Base-by-base conservation (phyloP, 2,888 invertebrate genomes). In the Malthinus seriepunctatus region DNA sequence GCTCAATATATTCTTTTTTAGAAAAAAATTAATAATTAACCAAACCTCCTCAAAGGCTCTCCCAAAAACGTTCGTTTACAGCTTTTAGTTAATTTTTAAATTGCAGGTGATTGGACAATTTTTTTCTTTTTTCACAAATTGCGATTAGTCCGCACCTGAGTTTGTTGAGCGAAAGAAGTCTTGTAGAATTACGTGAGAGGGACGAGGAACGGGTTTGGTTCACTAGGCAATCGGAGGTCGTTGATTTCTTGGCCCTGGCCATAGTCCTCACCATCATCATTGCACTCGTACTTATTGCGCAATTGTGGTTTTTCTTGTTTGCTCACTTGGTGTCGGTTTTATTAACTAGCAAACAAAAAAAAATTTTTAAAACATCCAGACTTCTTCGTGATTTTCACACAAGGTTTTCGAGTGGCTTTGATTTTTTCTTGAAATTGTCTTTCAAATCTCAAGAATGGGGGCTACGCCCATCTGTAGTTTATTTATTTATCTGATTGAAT, bases 151-250 rank as follows among this genome's bases (percentile, higher is more conserved):
- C 55, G 51, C 46, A 37, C 44, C 59, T 59, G 52, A 45, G 34
- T 38, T 32, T 44, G 23, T 23, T 23, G 32, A 46, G 33, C 14
- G 23, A 34, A 51, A 50, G 55, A 55, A 49, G 32, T 57, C 53
- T 54, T 52, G 62, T 49, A 58, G 53, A 57, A 54, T 53, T 34
- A 46, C 54, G 55, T 48, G 45, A 62, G 60, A 56, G 63, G 55
- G 64, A 65, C 69, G 69, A 70, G 64, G 75, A 72, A 73, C 76
- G 76, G 74, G 78, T 78, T 77, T 76, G 76, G 77, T 77, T 77
- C 78, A 78, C 76, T 78, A 77, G 78, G 78, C 78, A 77, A 78
- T 73, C 68, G 69, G 76, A 78, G 78, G 78, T 79, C 78, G 76
- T 79, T 79, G 78, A 76, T 75, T 73, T 77, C 74, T 64, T 72